Evolutionary conservation across 1,140 invertebrate genomes (phyloP), one percentile per base, ranked within the genome.

Genomic region (Heliconius melpomene): DNA sequence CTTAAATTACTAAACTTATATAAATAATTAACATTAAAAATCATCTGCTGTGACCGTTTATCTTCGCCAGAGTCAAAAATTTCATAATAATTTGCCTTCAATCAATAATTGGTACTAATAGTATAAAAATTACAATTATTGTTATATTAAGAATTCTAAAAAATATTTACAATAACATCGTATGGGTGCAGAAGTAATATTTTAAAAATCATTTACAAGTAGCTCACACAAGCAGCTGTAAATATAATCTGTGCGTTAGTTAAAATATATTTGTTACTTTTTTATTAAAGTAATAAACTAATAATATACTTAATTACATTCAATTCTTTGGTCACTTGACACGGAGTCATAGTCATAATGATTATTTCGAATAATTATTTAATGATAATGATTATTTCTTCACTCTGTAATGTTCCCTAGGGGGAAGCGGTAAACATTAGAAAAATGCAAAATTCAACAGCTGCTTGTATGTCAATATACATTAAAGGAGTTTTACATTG

Each of bases 171-270:
- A 77, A 20, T 29, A 71, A 52, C 50, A 26, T 57, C 40, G 26
- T 50, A 77, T 23, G 66, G 20, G 46, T 29, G 36, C 36, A 60
- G 74, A 36, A 66, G 71, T 36, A 75, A 71, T 32, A 20, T 70
- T 16, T 74, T 60, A 54, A 60, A 60, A 40, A 72, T 74, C 38
- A 38, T 75, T 60, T 29, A 79, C 38, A 75, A 66, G 36, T 26
- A 71, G 66, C 40, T 79, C 57, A 54, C 18, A 36, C 72, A 79
- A 79, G 54, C 78, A 75, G 57, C 78, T 79, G 78, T 72, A 46
- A 74, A 74, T 40, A 60, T 18, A 52, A 74, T 78, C 73, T 71
- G 70, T 71, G 29, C 29, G 13, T 18, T 36, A n/a, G 23, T 36
- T 9, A 36, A 71, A 18, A 32, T 71, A 71, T 71, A 16, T 71